Evolutionary conservation across 2,113 vertebrate species (phyloP), one percentile per base, ranked within the genome.

Genomic region (Trogon surrucura): DNA sequence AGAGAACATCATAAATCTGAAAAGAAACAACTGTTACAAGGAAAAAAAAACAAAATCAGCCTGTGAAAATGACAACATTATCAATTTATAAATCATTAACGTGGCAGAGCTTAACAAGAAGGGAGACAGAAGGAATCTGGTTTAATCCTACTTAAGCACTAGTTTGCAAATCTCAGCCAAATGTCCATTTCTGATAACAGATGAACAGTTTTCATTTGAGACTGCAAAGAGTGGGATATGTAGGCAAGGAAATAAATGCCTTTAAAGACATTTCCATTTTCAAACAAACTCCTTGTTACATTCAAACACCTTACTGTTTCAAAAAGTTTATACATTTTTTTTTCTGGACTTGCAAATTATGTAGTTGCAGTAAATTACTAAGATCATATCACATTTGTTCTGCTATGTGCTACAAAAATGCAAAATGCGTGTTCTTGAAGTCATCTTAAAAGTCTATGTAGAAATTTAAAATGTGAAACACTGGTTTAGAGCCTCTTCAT

Each of bases 31-130:
- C 17, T 85, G 51, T 25, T 88, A 21, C 6, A 69, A n/a, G 32
- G 48, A 56, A 18, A 47, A 86, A 12, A 62, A 41, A 29, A 36
- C 74, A 80, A 75, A 23, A 23, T 4, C 41, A 88, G 48, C 57
- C 34, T 36, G 19, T 34, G 67, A 85, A 94, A 87, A 87, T 4
- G 6, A 83, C 75, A 85, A 77, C 20, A 75, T 17, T 51, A 90
- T 80, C 67, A 66, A 90, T 51, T 80, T 30, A 84, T 83, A 95
- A 95, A 96, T 77, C 61, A 84, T 71, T 79, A 84, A 30, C 7
- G 13, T 10, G 29, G 19, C 51, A 91, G 44, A 88, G 34, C 26
- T 89, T 71, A 81, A 44, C 1, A 1, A 88, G 48, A 26, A 86
- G 6, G 32, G 12, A 95, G 72, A 91, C 60, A 86, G 51, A 80